phyloP scores from a whole-genome alignment of 2,888 invertebrate species.

The Erynnis tages region DNA sequence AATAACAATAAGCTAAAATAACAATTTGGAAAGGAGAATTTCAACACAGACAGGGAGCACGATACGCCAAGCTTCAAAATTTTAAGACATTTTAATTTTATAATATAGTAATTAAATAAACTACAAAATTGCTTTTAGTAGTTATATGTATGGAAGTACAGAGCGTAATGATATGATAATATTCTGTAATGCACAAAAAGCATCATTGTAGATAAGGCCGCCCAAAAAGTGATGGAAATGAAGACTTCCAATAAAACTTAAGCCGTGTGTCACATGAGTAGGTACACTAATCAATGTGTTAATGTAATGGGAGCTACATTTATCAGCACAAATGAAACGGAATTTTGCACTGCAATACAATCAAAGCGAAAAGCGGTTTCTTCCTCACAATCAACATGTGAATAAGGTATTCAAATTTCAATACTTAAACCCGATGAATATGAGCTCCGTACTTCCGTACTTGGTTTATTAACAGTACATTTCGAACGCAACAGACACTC shows the following conservation, averaged over 20 bases:
- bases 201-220: no score
- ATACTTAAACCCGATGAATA: neutral
- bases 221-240: no score
- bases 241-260: no score
- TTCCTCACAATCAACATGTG: neutral
- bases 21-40: conserved; percentile 21
- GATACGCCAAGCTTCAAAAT: conserved; percentile 14
- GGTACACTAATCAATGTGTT: no score
- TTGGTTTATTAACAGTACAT: conserved; percentile 34
- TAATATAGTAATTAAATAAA: no score
- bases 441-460: conserved; percentile 14
- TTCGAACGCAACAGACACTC: conserved; percentile 51
- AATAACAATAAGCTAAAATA: conserved; percentile 56
- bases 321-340: neutral
- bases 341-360: neutral
- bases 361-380: conserved; percentile 1
- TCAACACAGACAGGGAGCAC: conserved; percentile 17
- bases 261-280: no score
- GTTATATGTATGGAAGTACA: conserved; percentile 13
- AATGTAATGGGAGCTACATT: neutral
- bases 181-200: no score
- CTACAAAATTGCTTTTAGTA: no score
- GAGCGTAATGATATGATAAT: neutral
- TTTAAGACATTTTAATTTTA: neutral
- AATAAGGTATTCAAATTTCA: neutral